Evolutionary conservation across 35 echinoderm and acorn worm genomes (phyloP), one percentile per base, ranked within the genome.

Genomic region (Heliocidaris tuberculata): DNA sequence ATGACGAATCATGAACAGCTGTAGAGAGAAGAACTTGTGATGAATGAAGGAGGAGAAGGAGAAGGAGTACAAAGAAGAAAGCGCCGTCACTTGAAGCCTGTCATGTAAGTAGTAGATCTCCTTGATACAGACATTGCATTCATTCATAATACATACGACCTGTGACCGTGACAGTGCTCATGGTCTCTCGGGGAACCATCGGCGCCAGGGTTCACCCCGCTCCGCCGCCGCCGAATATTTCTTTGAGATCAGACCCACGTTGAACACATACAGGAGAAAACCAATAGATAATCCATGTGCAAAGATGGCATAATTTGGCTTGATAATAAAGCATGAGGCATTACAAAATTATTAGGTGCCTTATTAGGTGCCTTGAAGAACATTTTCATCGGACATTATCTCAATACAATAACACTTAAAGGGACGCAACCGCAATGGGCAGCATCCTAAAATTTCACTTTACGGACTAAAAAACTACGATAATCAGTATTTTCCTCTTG

Each of bases 51-150:
- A 78, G 27, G 65, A 78, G 27, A 78, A 29, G 52, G 65, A 78
- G 21, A 3, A 78, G 5, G 65, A 78, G 21, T 78, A 27, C 21
- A 78, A 42, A 78, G 65, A 78, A n/a, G 65, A 78, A 78, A 24
- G 27, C 65, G 27, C 7, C 7, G 65, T 78, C 27, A 19, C 65
- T 78, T n/a, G 65, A 17, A n/a, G 27, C 65, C 65, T 78, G 65
- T n/a, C 27, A 42, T 42, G 27, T 78, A 78, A 24, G 65, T 70
- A 70, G 60, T 5, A 24, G 60, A 27, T 7, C 65, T 7, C 2
- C 59, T 78, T 78, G 65, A 78, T 78, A 78, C 65, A 78, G 65
- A 78, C 65, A 78, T 78, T 78, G 65, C 65, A 78, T 78, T 27
- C 7, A 78, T 78, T 21, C 65, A 78, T 78, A 78, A 78, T 78